Conservation (phyloP, 2,797 vertebrate species). For the Momotus momota region DNA sequence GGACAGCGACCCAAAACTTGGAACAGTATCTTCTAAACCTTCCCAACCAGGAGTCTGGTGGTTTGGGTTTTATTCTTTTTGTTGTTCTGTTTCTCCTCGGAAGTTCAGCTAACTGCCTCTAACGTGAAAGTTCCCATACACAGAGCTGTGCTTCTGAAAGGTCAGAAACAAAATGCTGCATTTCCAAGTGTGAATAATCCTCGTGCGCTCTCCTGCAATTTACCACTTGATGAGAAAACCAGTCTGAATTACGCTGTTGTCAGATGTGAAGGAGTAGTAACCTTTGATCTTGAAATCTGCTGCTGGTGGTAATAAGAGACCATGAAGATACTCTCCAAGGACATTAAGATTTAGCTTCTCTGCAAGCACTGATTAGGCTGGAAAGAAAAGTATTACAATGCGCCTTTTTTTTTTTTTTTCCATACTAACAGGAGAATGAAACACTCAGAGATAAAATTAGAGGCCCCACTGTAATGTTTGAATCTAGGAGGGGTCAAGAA, state of each 20-base stretch:
- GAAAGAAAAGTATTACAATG: not conserved
- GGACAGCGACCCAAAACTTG: not conserved
- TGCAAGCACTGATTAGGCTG: not conserved
- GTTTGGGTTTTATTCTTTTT: not conserved
- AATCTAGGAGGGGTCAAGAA: not conserved
- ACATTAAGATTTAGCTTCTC: not conserved
- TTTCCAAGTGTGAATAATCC: not conserved
- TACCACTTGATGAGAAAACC: not conserved
- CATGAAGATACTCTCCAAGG: not conserved
- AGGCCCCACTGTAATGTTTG: not conserved
- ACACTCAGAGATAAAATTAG: not conserved
- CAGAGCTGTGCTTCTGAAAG: not conserved
- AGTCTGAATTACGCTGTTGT: not conserved
- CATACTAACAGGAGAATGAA: not conserved
- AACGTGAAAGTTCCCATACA: not conserved
- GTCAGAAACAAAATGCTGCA: not conserved
- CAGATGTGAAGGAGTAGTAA: not conserved
- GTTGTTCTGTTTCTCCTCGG: not conserved
- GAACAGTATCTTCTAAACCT: not conserved
- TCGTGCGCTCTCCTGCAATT: accelerated
- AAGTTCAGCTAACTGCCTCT: not conserved
- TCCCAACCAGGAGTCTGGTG: not conserved
- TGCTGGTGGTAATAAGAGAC: not conserved
- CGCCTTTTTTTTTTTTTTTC: no score
- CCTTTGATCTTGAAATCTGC: conserved; percentile 26